Conservation (phyloP, 1,140 invertebrate species). For the Nymphalis io region DNA sequence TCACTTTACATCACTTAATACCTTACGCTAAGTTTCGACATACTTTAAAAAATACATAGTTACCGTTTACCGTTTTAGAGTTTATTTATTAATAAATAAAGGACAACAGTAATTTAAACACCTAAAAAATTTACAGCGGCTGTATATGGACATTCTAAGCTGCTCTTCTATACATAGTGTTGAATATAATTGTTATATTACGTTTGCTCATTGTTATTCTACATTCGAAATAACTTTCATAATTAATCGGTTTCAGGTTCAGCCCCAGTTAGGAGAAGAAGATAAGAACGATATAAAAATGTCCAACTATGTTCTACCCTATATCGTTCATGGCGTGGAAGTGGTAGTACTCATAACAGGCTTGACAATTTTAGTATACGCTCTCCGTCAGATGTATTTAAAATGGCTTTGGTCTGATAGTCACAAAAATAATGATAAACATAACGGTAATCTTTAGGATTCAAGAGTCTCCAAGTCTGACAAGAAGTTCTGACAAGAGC, state of each 20-base stretch:
- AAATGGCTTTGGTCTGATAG: not conserved
- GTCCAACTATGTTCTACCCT: constrained; percentile 34
- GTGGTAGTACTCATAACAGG: constrained; percentile 23
- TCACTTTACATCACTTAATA: too few species aligned
- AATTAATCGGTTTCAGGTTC: constrained; percentile 38
- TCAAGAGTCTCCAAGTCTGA: not conserved
- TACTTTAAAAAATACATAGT: too few species aligned
- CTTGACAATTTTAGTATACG: constrained; percentile 21
- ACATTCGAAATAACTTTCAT: not conserved
- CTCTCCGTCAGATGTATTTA: constrained; percentile 18
- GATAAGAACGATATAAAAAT: constrained; percentile 25
- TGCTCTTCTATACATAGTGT: too few species aligned
- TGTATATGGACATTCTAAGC: too few species aligned
- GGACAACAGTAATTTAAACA: too few species aligned
- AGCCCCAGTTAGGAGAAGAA: constrained; percentile 42
- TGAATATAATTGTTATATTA: too few species aligned
- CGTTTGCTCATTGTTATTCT: not conserved
- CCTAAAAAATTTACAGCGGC: too few species aligned
- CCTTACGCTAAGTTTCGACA: too few species aligned
- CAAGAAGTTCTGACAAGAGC: not conserved
- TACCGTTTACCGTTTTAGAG: too few species aligned
- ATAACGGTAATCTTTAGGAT: not conserved
- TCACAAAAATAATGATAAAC: not conserved
- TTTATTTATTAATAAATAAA: too few species aligned
- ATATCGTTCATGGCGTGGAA: constrained; percentile 30